phyloP scores from a whole-genome alignment of 2,797 vertebrate genomes.

The Anableps anableps region DNA sequence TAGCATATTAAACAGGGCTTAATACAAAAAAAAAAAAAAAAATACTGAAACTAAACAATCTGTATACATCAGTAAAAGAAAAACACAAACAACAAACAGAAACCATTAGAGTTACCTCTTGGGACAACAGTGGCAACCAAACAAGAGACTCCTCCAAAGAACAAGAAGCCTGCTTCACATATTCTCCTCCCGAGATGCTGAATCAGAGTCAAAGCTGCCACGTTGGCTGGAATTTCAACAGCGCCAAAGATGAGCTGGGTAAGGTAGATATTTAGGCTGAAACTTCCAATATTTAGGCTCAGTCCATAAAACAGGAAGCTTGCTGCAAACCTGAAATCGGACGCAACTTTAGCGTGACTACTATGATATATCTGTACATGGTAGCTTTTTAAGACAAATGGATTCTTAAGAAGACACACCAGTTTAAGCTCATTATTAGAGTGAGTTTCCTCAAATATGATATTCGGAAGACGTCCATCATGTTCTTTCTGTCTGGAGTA shows the following conservation, averaged over 20 bases:
- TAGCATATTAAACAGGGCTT: background rate
- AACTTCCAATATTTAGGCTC: constrained; percentile 86
- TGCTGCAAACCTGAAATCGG: constrained; percentile 84
- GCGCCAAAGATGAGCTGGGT: constrained; percentile 89
- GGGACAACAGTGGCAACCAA: constrained; percentile 82
- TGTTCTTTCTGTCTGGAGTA: constrained; percentile 55
- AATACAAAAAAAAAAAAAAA: background rate
- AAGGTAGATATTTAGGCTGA: constrained; percentile 90
- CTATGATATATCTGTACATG: background rate
- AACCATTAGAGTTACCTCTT: constrained; percentile 69
- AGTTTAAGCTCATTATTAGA: constrained; percentile 78
- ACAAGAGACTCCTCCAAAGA: constrained; percentile 75
- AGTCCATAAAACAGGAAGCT: constrained; percentile 88
- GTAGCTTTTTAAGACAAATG: background rate
- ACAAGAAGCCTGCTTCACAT: constrained; percentile 68
- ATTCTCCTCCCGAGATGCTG: constrained; percentile 83
- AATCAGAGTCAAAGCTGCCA: constrained; percentile 75
- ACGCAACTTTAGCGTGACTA: background rate
- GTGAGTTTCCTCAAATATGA: constrained; percentile 79
- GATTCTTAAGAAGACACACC: constrained; percentile 70
- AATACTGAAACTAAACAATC: background rate
- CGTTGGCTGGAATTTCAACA: constrained; percentile 84
- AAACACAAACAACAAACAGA: background rate
- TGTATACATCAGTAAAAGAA: background rate
- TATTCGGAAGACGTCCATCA: constrained; percentile 84